A percentile compares a stretch with the other conserved stretches of the same genome.
These are phyloP conservation scores for Trichechus manatus DNA, from an alignment of 2,113 vertebrate genomes.

Conservation along the genomic window DNA sequence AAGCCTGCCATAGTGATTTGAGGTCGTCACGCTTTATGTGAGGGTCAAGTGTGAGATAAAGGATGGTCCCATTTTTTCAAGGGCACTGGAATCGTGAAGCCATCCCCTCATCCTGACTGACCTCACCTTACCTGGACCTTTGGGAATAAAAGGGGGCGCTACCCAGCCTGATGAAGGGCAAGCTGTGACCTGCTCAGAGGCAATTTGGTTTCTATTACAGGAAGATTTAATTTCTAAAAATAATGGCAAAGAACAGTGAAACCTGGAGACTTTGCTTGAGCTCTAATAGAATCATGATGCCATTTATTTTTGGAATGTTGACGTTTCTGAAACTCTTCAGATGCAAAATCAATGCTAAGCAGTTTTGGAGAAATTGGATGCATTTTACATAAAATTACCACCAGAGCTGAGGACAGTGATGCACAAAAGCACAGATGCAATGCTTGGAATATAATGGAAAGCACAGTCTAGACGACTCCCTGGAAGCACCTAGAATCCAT, in stretches of 20 bases:
- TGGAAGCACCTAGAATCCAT: not conserved
- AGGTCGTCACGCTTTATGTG: not conserved
- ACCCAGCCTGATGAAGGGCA: not conserved
- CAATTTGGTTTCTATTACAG: conserved; percentile 55
- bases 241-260: conserved; percentile 55
- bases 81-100: not conserved
- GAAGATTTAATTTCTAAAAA: conserved; percentile 77
- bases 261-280: conserved; percentile 53
- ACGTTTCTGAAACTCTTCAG: conserved; percentile 71
- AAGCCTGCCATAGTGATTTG: not conserved
- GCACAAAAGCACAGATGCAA: not conserved
- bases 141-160: not conserved
- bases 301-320: conserved; percentile 73
- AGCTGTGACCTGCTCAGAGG: conserved; percentile 33
- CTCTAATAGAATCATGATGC: conserved; percentile 68
- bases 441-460: not conserved
- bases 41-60: not conserved
- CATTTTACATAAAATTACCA: conserved; percentile 63
- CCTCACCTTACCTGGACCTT: not conserved
- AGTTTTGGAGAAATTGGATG: conserved; percentile 57
- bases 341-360: conserved; percentile 75
- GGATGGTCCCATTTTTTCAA: not conserved
- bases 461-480: not conserved
- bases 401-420: not conserved
- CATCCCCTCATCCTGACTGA: not conserved